Base-by-base conservation (phyloP, 2,113 vertebrate genomes). In the Ciconia boyciana region DNA sequence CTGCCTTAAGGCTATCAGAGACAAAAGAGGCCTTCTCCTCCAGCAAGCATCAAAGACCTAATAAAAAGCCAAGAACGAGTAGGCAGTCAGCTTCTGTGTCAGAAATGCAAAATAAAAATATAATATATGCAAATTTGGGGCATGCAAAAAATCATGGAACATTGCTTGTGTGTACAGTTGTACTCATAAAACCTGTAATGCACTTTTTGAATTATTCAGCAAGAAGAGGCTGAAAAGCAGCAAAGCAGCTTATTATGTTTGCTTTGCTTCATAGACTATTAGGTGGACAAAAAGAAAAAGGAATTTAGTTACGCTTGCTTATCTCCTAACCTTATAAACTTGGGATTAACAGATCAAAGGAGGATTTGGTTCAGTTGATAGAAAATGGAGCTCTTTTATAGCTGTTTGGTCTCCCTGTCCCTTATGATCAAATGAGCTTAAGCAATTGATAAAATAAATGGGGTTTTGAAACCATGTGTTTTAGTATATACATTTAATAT, bases 271-370 rank as follows among this genome's bases (percentile, higher is more conserved):
- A 96, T 98, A 98, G 98, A 98, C 98, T 98, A 98, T 99, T 99
- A 99, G 98, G 97, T 98, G 98, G 97, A 98, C 98, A 94, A 96
- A 98, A 99, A 99, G 96, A 98, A 99, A 99, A 99, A 98, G 98
- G 98, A 98, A 98, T 98, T 99, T 99, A 98, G 98, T 99, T 99
- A 99, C 94, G 98, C 98, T 98, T 98, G 98, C 99, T 99, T 99
- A 99, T 99, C 98, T 98, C 98, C 98, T 99, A 99, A 99, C 99
- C 98, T 99, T 99, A 99, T 99, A 99, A 99, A 99, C 98, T 98
- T 97, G 93, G 99, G 99, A 99, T 99, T 99, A 99, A 98, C 98
- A 99, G 99, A 99, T 99, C 99, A 99, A 99, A 99, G 99, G 98
- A 97, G 96, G 99, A 98, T 98, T 99, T 98, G 98, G 98, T 98